Evolutionary conservation across 1,140 invertebrate genomes (phyloP), one percentile per base, ranked within the genome.

Genomic region (Sycophaga agraensis): DNA sequence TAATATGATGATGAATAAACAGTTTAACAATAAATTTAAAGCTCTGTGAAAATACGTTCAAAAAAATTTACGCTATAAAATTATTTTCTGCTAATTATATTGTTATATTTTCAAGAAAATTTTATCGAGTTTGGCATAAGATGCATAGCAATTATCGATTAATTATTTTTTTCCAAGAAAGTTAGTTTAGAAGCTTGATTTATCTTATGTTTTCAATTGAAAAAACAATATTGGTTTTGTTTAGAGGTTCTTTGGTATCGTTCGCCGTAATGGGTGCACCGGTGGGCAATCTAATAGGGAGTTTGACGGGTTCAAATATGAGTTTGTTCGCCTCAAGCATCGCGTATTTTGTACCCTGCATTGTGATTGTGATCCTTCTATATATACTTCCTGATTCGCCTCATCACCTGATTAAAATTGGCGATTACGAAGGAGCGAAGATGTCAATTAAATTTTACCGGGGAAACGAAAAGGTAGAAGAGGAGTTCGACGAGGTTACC

Each of bases 321-420:
- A 56, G 8, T 50, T 28, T 62, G 5, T 22, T 9, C 0, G 7
- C 17, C 4, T 62, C 53, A 1, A 64, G 61, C 28, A 43, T 69
- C 21, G 57, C 49, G 11, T 84, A 85, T 7, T 82, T 86, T 14
- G 21, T 62, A 1, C 84, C 86, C 28, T 85, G 88, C 57, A 81
- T 88, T 9, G 65, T 68, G 6, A 65, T 73, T 40, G 72, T 76
- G 2, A 42, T 87, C 22, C 42, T 59, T 16, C 24, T 69, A 34
- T 80, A 80, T 40, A 84, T 84, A 45, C 82, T 90, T 73, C 89
- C 89, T 0, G 89, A 91, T 75, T 88, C 89, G n/a, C 89, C 90
- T 0, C 85, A 90, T 65, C 90, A 85, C 69, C 80, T 84, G 42
- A 73, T 88, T 0, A 84, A 83, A 62, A 80, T 81, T 21, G 82